phyloP scores from a whole-genome alignment of 1,140 invertebrate genomes.

The Zophobas morio region DNA sequence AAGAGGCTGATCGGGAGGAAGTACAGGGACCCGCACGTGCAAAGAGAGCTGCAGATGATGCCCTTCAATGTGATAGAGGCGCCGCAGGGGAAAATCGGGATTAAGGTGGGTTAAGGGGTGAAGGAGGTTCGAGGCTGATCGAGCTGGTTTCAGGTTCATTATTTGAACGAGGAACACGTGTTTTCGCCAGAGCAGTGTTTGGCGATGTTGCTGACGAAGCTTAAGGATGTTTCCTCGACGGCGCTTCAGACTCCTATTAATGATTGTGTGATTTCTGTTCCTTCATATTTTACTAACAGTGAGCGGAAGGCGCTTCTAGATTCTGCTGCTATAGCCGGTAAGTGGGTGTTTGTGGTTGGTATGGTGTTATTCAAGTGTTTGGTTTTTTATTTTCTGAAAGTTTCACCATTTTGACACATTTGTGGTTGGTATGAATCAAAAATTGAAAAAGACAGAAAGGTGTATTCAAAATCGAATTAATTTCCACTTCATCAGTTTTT shows the following conservation, averaged over 20 bases:
- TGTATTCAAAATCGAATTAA: neutral
- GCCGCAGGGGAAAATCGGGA: slow-evolving; percentile 82
- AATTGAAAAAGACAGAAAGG: neutral
- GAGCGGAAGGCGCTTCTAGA: slow-evolving; percentile 93
- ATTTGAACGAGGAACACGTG: slow-evolving; percentile 86
- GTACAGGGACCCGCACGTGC: slow-evolving; percentile 88
- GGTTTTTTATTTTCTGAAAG: too few species aligned
- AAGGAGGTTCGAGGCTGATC: slow-evolving; percentile 59
- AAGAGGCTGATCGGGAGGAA: slow-evolving; percentile 92
- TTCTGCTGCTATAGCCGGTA: slow-evolving; percentile 85
- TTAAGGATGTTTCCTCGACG: slow-evolving; percentile 91
- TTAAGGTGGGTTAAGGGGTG: slow-evolving; percentile 72
- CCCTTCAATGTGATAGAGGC: slow-evolving; percentile 83
- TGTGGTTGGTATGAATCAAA: too few species aligned
- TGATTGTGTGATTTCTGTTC: slow-evolving; percentile 98
- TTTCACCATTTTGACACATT: too few species aligned
- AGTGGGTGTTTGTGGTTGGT: slow-evolving; percentile 22
- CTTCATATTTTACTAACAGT: slow-evolving; percentile 94
- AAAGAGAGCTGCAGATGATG: slow-evolving; percentile 83
- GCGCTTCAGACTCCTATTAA: slow-evolving; percentile 93
- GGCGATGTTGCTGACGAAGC: slow-evolving; percentile 97
- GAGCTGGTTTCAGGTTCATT: slow-evolving; percentile 79
- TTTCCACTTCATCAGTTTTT: too few species aligned
- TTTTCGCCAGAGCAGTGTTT: slow-evolving; percentile 97
- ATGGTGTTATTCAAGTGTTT: too few species aligned